Percentiles rank a stretch among this genome's conserved stretches.
phyloP scores from a whole-genome alignment of 2,888 invertebrate genomes.

The Barypeithes pellucidus region DNA sequence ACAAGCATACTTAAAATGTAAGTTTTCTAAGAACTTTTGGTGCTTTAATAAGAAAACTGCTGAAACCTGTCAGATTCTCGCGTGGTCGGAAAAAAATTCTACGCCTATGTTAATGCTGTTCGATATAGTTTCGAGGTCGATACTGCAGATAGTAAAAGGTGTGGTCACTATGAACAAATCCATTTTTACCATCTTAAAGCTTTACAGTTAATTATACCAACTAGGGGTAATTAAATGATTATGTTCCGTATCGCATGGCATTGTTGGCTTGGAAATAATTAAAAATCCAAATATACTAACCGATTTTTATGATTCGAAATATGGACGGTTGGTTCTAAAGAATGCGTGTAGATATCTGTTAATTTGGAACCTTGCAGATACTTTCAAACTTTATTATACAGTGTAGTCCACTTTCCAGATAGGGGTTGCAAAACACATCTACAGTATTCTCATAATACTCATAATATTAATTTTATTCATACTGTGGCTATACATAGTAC shows the following conservation, averaged over 20 bases:
- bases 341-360: constrained; percentile 20
- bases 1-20: too few relatives aligned
- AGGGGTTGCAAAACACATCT: too few relatives aligned
- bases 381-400: neutral
- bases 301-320: constrained; percentile 26
- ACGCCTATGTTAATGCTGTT: constrained; percentile 42
- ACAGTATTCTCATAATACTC: too few relatives aligned
- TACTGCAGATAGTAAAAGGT: constrained; percentile 60
- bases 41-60: too few relatives aligned
- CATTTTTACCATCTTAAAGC: constrained; percentile 61
- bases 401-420: too few relatives aligned
- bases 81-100: constrained; percentile 24
- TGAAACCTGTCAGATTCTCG: too few relatives aligned
- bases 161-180: constrained; percentile 59
- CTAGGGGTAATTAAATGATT: constrained; percentile 51
- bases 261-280: constrained; percentile 42
- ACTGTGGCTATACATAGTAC: too few relatives aligned
- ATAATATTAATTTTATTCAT: too few relatives aligned
- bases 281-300: constrained; percentile 32
- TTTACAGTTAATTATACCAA: constrained; percentile 53
- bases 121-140: constrained; percentile 59
- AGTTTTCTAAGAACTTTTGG: too few relatives aligned
- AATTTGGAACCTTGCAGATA: constrained; percentile 24
- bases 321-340: constrained; percentile 13
- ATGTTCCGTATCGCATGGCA: constrained; percentile 52